phyloP scores from a whole-genome alignment of 2,797 vertebrate genomes.

The Leptodactylus fallax region DNA sequence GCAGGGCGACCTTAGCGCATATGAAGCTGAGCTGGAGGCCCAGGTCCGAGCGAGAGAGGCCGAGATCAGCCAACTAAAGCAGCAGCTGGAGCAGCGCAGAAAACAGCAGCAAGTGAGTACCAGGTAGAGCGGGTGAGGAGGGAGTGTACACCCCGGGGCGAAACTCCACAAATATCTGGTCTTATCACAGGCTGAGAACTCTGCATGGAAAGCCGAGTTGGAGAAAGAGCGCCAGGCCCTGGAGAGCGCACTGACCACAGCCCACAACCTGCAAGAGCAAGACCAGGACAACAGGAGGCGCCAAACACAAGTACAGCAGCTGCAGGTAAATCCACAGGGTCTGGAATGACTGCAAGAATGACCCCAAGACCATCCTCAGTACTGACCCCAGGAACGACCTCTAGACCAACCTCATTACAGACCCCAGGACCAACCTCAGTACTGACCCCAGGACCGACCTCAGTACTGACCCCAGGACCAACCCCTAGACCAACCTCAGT shows the following conservation, averaged over 20 bases:
- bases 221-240: constrained; percentile 79
- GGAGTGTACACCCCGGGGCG: too few species aligned
- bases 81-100: constrained; percentile 76
- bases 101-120: constrained; percentile 67
- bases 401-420: too few species aligned
- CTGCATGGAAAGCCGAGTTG: constrained; percentile 79
- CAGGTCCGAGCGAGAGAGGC: constrained; percentile 74
- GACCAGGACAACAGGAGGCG: constrained; percentile 77
- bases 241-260: constrained; percentile 76
- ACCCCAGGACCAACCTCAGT: neutral
- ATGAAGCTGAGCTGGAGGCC: constrained; percentile 79
- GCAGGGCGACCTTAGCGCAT: constrained; percentile 74
- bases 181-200: constrained; percentile 77
- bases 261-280: constrained; percentile 75
- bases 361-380: too few species aligned
- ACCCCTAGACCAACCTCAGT: too few species aligned
- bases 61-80: constrained; percentile 77
- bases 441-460: neutral
- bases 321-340: constrained; percentile 75
- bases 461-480: too few species aligned
- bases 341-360: too few species aligned
- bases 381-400: too few species aligned
- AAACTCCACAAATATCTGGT: neutral
- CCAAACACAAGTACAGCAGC: constrained; percentile 72
- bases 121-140: neutral